Evolutionary conservation across 2,113 vertebrate species (phyloP), one percentile per base, ranked within the genome.

Genomic region (Semicossyphus pulcher): DNA sequence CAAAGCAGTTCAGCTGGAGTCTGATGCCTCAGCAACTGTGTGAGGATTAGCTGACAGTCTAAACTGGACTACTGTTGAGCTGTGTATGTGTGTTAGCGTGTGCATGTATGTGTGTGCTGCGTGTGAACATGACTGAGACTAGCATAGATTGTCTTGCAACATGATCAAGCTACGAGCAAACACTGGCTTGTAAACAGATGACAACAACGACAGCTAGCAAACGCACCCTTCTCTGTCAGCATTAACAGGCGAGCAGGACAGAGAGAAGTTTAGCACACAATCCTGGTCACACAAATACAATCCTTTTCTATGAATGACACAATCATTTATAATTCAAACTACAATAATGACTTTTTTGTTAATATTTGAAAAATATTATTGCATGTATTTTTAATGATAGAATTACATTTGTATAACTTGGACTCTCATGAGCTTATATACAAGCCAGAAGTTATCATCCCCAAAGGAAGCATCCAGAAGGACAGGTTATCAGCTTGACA

Each of bases 131-230:
- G 78, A 69, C 41, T 10, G 41, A 67, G 73, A 65, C 58, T 45
- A 49, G 56, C 83, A 72, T 44, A 60, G 32, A 75, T 72, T 77
- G 64, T 70, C 53, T 72, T 76, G 87, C 85, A 91, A 92, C 71
- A 70, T 2, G 88, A 92, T 86, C 74, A 29, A 70, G 81, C 58
- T 42, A 42, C 77, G 70, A 84, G 85, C 84, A 87, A 90, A 89
- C 77, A 80, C 69, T 21, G 63, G 53, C 84, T 76, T 75, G 88
- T 87, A 87, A 90, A 88, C 76, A 82, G 78, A 88, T 75, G 56
- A 88, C 86, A 83, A 83, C 78, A 80, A 36, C 5, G 10, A 15
- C 68, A 64, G 73, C 72, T 32, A 68, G 74, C 48, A 65, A 77
- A 77, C 56, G 23, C 63, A 72, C 44, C 74, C 52, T 69, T 36